These are phyloP conservation scores for Petrolisthes manimaculis DNA, from an alignment of 2,888 invertebrate genomes.

Conservation along the genomic window DNA sequence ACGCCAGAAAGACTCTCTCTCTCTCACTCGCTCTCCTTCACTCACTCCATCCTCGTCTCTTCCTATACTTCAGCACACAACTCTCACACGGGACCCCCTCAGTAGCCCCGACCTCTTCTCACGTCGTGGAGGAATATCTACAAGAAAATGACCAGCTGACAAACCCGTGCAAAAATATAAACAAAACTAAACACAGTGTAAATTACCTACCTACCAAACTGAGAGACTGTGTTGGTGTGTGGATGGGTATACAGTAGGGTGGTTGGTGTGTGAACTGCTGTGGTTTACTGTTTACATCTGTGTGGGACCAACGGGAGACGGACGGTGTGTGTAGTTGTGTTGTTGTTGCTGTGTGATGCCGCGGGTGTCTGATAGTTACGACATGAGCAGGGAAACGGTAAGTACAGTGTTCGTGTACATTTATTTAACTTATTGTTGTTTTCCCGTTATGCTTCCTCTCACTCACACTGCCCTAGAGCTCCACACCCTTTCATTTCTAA, in stretches of 20 bases:
- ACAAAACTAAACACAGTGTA: background rate
- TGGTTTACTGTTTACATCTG: too few species aligned
- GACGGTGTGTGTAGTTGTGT: background rate
- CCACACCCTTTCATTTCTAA: too few species aligned
- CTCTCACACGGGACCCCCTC: background rate
- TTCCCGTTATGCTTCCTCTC: too few species aligned
- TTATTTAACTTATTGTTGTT: too few species aligned
- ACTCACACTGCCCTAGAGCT: too few species aligned
- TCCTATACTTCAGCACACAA: background rate
- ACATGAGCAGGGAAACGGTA: constrained; percentile 25
- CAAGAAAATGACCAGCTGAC: background rate
- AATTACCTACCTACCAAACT: background rate
- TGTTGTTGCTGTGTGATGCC: background rate
- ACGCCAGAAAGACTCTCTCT: background rate
- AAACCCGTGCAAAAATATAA: background rate
- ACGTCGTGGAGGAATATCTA: constrained; percentile 1
- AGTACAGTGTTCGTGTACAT: background rate
- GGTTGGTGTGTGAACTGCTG: too few species aligned
- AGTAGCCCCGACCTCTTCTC: background rate
- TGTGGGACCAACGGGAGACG: too few species aligned
- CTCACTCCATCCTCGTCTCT: background rate
- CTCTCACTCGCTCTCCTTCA: constrained; percentile 1
- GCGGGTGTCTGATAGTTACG: constrained; percentile 26
- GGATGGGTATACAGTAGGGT: background rate
- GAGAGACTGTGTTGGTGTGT: background rate